Evolutionary conservation across 2,113 vertebrate genomes (phyloP).

Genomic region (Galbula dea): DNA sequence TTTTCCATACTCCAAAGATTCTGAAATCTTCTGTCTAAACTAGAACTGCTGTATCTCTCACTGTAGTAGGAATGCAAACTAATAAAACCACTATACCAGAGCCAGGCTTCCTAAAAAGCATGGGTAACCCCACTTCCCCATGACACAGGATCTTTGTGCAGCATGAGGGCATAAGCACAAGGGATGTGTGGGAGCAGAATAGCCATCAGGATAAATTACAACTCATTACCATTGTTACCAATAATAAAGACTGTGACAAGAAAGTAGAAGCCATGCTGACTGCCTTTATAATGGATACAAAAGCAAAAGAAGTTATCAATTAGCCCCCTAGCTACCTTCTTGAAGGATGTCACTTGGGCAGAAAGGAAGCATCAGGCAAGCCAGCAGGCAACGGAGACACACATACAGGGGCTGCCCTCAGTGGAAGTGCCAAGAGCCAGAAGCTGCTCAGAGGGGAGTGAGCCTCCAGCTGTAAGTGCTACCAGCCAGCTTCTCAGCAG

Average conservation of each 20-base stretch:
- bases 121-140: not conserved
- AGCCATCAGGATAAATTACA: conserved; percentile 1
- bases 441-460: not conserved
- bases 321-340: conserved; percentile 5
- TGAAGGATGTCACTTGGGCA: not conserved
- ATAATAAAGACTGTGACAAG: conserved; percentile 11
- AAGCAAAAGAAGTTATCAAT: conserved; percentile 22
- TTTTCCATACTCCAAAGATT: not conserved
- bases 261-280: not conserved
- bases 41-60: not conserved
- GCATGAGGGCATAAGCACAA: not conserved
- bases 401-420: not conserved
- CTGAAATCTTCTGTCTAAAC: not conserved
- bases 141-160: not conserved
- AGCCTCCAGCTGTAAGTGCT: not conserved
- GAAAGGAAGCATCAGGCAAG: not conserved
- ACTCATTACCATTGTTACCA: conserved; percentile 1
- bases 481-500: not conserved
- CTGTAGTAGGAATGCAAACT: not conserved
- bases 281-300: conserved; percentile 3
- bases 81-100: not conserved
- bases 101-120: not conserved
- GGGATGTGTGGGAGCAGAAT: not conserved
- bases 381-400: not conserved
- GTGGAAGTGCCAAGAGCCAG: not conserved